phyloP scores from a whole-genome alignment of 1,140 invertebrate genomes.

The Hyphantria cunea region DNA sequence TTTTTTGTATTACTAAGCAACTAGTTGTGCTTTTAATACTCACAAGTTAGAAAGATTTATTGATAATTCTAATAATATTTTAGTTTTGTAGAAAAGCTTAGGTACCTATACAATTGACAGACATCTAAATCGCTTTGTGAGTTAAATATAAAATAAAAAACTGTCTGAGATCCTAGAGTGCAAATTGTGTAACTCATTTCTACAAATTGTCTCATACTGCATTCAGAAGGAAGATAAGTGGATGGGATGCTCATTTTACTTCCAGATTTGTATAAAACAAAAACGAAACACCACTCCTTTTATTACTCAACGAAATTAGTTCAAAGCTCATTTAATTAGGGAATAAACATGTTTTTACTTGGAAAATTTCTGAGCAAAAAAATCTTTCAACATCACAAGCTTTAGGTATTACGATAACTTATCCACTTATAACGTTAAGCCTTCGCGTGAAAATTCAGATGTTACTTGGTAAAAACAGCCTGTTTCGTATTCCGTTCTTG shows the following conservation, averaged over 20 bases:
- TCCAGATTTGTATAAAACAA: conserved; percentile 14
- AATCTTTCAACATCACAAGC: conserved; percentile 6
- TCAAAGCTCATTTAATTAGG: conserved; percentile 22
- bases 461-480: conserved; percentile 1
- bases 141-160: no score
- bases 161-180: background rate
- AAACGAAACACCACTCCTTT: background rate
- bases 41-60: no score
- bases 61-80: background rate
- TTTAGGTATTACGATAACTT: conserved; percentile 6
- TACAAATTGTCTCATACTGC: conserved; percentile 1
- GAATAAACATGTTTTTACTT: conserved; percentile 19
- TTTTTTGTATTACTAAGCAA: background rate
- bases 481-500: conserved; percentile 23
- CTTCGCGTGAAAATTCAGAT: conserved; percentile 1
- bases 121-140: no score
- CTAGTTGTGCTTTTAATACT: no score
- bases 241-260: background rate
- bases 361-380: conserved; percentile 17
- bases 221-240: background rate
- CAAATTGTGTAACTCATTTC: background rate
- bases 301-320: conserved; percentile 2
- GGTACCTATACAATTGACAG: no score
- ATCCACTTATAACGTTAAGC: background rate
- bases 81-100: no score